These are phyloP conservation scores for Lasioglossum zephyrum DNA, from an alignment of 2,888 invertebrate genomes.

Conservation along the genomic window DNA sequence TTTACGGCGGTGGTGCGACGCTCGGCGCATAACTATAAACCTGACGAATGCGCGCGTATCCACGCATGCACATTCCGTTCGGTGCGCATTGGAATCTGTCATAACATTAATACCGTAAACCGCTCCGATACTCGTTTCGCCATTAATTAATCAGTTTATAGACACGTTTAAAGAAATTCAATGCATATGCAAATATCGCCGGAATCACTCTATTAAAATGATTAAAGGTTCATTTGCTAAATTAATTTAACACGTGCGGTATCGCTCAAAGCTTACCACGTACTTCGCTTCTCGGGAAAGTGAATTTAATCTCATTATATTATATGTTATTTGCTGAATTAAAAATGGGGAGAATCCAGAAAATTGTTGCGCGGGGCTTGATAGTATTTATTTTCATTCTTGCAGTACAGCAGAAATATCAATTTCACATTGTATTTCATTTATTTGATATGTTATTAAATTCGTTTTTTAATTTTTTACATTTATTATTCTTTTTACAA, in stretches of 20 bases:
- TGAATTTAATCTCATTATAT: background rate
- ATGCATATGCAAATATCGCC: background rate
- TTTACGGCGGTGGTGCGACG: constrained; percentile 51
- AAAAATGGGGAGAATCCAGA: background rate
- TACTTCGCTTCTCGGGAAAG: background rate
- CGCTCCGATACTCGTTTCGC: constrained; percentile 19
- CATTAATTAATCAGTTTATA: background rate
- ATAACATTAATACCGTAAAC: constrained; percentile 22
- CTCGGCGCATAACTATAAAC: constrained; percentile 54
- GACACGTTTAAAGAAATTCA: background rate
- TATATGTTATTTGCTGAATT: background rate
- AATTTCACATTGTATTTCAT: too few relatives aligned
- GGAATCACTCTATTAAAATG: background rate
- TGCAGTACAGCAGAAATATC: background rate
- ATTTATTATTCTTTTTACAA: background rate
- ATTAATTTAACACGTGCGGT: background rate
- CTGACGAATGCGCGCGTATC: constrained; percentile 39
- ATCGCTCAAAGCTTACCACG: background rate
- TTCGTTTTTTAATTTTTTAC: too few relatives aligned
- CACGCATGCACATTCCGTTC: constrained; percentile 27
- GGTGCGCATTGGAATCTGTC: constrained; percentile 22
- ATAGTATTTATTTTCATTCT: background rate
- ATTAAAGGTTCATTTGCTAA: background rate
- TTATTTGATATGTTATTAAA: too few relatives aligned
- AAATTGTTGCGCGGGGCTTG: background rate